Percentiles rank a stretch among this genome's conserved stretches.
Conservation (phyloP, 1,140 invertebrate species). For the Dendroctonus valens region DNA sequence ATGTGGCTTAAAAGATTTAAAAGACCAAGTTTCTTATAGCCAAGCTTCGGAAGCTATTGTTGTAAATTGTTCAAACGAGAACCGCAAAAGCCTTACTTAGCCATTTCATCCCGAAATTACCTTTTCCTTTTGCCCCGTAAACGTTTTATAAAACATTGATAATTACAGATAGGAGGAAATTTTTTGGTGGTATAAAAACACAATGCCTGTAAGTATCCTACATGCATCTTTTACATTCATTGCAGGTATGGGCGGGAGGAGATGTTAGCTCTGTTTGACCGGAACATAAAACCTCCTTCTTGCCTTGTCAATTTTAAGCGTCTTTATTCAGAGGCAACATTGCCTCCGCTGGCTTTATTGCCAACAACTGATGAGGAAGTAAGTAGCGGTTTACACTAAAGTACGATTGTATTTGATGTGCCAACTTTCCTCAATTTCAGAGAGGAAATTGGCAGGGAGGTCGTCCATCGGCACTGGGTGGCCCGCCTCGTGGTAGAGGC, state of each 20-base stretch:
- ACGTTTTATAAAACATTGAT: too few species aligned
- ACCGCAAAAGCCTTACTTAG: too few species aligned
- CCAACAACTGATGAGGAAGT: slow-evolving; percentile 77
- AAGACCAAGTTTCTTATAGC: too few species aligned
- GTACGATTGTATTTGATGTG: not conserved
- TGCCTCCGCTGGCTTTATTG: slow-evolving; percentile 73
- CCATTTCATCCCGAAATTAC: too few species aligned
- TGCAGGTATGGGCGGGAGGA: slow-evolving; percentile 79
- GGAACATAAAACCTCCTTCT: slow-evolving; percentile 63
- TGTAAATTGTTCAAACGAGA: too few species aligned
- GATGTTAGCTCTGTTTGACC: slow-evolving; percentile 79
- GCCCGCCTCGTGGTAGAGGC: slow-evolving; percentile 55
- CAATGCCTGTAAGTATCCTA: too few species aligned
- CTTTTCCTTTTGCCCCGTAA: too few species aligned
- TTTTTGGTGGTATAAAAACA: too few species aligned
- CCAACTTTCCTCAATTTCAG: not conserved
- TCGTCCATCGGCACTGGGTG: slow-evolving; percentile 37
- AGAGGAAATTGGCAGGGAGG: slow-evolving; percentile 39
- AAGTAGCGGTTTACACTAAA: slow-evolving; percentile 3
- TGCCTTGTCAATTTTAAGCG: slow-evolving; percentile 63
- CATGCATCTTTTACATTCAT: too few species aligned
- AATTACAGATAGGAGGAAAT: too few species aligned
- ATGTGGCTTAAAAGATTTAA: too few species aligned
- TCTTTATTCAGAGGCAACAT: slow-evolving; percentile 72
- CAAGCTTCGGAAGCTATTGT: too few species aligned